phyloP scores from a whole-genome alignment of 2,113 vertebrate genomes.

The Morone chrysops region DNA sequence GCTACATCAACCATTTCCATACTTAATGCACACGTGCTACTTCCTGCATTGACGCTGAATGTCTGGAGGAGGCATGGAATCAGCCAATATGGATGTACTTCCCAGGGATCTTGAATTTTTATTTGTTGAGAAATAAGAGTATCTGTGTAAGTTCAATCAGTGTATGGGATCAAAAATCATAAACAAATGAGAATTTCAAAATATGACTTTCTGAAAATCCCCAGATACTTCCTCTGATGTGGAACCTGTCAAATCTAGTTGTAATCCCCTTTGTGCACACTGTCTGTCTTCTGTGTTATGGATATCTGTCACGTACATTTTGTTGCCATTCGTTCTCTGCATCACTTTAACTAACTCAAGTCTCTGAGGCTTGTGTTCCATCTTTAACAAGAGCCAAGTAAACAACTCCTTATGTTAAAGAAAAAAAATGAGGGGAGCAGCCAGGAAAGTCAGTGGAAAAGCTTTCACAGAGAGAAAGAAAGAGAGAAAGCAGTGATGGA shows the following conservation, averaged over 20 bases:
- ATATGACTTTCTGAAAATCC: constrained; percentile 30
- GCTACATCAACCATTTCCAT: too few relatives aligned
- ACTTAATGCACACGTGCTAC: not conserved
- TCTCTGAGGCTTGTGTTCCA: constrained; percentile 54
- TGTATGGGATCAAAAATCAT: not conserved
- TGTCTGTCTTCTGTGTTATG: constrained; percentile 12
- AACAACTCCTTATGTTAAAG: constrained; percentile 72
- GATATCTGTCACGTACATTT: constrained; percentile 50
- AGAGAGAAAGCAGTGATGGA: constrained; percentile 24
- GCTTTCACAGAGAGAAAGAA: constrained; percentile 48
- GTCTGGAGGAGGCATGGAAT: not conserved
- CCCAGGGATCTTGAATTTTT: not conserved
- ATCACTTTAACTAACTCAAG: constrained; percentile 49
- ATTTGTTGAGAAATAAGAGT: not conserved
- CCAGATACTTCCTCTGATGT: constrained; percentile 24
- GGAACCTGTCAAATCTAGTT: constrained; percentile 27
- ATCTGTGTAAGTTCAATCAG: not conserved
- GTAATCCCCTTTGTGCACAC: not conserved
- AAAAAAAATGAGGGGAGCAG: constrained; percentile 26
- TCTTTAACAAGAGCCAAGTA: constrained; percentile 66
- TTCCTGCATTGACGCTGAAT: not conserved
- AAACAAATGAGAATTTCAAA: constrained; percentile 15
- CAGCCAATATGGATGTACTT: not conserved
- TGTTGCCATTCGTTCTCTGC: constrained; percentile 51
- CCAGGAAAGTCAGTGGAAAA: constrained; percentile 59